Evolutionary conservation across 1,140 invertebrate species (phyloP), one percentile per base, ranked within the genome.

Genomic region (Asbolus verrucosus): DNA sequence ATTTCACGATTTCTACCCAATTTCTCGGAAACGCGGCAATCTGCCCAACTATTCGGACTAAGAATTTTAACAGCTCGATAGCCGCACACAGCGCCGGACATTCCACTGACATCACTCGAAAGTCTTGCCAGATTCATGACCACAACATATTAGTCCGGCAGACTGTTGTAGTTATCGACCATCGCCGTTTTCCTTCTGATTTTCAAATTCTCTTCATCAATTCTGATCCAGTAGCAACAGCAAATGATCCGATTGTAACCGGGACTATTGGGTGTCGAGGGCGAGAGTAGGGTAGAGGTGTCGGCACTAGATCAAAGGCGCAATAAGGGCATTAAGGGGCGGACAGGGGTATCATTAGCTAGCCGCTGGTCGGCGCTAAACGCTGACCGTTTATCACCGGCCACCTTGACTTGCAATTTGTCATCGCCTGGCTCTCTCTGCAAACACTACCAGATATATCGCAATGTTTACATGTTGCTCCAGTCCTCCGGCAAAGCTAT

Each of bases 381-480:
- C 75, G 77, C 65, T 70, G 65, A 69, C 77, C 77, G 77, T 80
- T 80, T 79, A 80, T 80, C 77, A 78, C 75, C 69, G 70, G 65
- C 69, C 76, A 79, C 78, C 78, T 79, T 78, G 75, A 76, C 77
- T 77, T 73, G 77, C 74, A 76, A 80, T 80, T 79, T 79, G 78
- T 79, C 78, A 79, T 79, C 70, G 75, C 74, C 66, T 68, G 43
- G 72, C 54, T 67, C 71, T 69, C 68, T 75, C 70, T 68, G 76
- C 73, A 78, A 78, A 78, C 76, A 78, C 67, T 69, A 71, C 69
- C 61, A 70, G 74, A 71, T 76, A 76, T 74, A 75, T 77, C 71
- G 70, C 74, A 71, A 60, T 77, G 76, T 77, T 77, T 77, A 75
- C 73, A 72, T 71, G 66, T 66, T 62, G 39, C 59, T 30, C 36